Percentiles rank a stretch among this genome's conserved stretches.
Conservation (phyloP, 2,888 invertebrate genomes). For the Nomada ferruginata region DNA sequence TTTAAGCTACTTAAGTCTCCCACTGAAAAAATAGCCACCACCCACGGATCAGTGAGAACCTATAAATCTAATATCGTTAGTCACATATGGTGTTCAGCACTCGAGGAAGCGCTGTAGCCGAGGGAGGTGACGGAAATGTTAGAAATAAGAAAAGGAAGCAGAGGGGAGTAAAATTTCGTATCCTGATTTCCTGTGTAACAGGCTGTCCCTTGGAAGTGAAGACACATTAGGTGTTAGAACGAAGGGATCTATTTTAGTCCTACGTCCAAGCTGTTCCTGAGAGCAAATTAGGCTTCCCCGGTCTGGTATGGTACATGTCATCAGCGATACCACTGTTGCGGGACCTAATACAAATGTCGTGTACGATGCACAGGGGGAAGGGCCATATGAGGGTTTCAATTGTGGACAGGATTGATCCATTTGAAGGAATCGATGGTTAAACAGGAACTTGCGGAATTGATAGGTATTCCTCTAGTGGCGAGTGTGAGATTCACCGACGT, state of each 20-base stretch:
- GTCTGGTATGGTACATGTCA: not conserved
- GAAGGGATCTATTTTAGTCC: conserved; percentile 31
- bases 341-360: not conserved
- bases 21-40: not conserved
- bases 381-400: not conserved
- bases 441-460: conserved; percentile 27
- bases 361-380: not conserved
- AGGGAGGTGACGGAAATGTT: not conserved
- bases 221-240: conserved; percentile 21
- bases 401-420: conserved; percentile 24
- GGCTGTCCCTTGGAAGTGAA: conserved; percentile 7
- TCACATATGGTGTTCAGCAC: no score
- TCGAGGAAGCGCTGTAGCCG: not conserved
- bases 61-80: not conserved
- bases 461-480: not conserved
- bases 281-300: conserved; percentile 11
- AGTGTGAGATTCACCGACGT: not conserved
- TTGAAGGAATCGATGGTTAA: conserved; percentile 32
- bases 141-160: conserved; percentile 4
- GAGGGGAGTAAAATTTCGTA: not conserved
- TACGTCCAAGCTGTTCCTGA: not conserved
- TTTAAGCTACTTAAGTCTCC: no score
- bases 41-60: not conserved
- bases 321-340: conserved; percentile 2
- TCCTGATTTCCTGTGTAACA: conserved; percentile 24